These are phyloP conservation scores for Poecile montanus DNA, from an alignment of 2,797 vertebrate species.

Conservation along the genomic window DNA sequence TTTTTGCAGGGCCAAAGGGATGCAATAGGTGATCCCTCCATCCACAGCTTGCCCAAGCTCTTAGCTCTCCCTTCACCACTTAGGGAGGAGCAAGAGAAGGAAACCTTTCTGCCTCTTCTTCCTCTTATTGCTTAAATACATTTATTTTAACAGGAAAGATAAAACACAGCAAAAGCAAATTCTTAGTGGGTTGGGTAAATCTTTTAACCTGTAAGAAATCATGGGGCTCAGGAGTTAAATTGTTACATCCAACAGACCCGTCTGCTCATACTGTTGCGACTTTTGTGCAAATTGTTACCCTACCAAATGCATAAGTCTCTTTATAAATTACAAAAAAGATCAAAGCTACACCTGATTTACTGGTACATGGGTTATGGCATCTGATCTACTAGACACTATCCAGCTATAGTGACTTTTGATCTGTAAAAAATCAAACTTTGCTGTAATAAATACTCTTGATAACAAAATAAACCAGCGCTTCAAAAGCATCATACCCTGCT, in stretches of 20 bases:
- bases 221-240: background rate
- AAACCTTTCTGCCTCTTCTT: background rate
- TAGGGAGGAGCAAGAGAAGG: background rate
- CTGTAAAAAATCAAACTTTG: background rate
- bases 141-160: background rate
- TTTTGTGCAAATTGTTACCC: background rate
- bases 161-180: background rate
- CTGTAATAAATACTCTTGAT: background rate
- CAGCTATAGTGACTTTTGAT: background rate
- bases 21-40: background rate
- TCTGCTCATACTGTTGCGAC: background rate
- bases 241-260: background rate
- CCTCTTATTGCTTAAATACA: background rate
- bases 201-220: background rate
- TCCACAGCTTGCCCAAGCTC: background rate
- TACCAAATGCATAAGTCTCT: background rate
- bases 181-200: background rate
- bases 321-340: background rate
- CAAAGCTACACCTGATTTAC: background rate
- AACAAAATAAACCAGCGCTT: background rate
- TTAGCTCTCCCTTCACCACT: background rate
- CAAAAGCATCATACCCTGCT: background rate
- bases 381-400: background rate
- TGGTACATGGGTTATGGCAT: accelerated
- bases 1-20: background rate